Conservation (phyloP, 2,888 invertebrate genomes). For the Esperia sulphurella region DNA sequence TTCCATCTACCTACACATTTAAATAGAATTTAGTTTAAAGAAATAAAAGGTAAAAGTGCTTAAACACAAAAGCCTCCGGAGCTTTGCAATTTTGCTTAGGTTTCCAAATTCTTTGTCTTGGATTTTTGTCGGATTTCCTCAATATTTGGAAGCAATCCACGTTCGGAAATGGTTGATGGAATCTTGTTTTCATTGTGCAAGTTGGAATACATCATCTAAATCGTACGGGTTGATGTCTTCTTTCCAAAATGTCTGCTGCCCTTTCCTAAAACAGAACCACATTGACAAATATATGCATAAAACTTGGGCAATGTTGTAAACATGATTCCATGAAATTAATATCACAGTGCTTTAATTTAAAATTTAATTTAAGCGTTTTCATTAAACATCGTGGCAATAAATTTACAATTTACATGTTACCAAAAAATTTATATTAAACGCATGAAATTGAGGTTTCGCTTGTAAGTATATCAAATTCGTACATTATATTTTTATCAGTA, state of each 20-base stretch:
- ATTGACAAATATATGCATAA: no score
- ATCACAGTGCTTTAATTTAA: neutral
- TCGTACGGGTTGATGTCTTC: no score
- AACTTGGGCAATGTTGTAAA: no score
- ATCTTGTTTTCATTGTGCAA: neutral
- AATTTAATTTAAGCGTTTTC: neutral
- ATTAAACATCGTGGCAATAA: neutral
- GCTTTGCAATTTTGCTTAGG: conserved; percentile 55
- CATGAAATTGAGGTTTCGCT: conserved; percentile 21
- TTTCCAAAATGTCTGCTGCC: no score
- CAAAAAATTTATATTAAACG: neutral
- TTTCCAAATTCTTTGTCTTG: conserved; percentile 23
- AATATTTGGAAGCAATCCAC: conserved; percentile 9
- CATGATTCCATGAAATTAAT: conserved; percentile 2
- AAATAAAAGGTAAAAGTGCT: conserved; percentile 33
- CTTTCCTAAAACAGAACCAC: no score
- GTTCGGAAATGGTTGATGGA: conserved; percentile 1
- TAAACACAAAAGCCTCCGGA: conserved; percentile 50
- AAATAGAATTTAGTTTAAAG: conserved; percentile 8
- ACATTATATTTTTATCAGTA: conserved; percentile 20
- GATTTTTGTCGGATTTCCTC: conserved; percentile 22
- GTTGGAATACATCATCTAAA: neutral
- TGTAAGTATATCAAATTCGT: conserved; percentile 31
- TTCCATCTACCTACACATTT: conserved; percentile 37
- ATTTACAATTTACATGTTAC: neutral